These are phyloP conservation scores for Anthonomus grandis DNA, from an alignment of 1,140 invertebrate species.

Conservation along the genomic window DNA sequence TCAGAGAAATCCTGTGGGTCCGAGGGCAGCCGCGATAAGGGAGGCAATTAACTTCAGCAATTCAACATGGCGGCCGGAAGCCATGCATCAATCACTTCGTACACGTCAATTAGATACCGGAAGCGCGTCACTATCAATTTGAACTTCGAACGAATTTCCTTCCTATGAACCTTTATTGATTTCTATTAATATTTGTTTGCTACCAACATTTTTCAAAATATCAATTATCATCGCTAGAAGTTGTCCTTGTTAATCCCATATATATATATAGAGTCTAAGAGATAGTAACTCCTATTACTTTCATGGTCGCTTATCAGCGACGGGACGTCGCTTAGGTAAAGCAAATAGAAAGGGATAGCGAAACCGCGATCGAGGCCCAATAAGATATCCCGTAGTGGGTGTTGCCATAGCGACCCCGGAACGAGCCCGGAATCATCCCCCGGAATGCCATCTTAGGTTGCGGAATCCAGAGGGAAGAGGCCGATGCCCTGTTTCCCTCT, in stretches of 20 bases:
- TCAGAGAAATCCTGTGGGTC: slow-evolving; percentile 20
- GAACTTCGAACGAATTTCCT: too few relatives aligned
- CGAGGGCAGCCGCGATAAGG: slow-evolving; percentile 37
- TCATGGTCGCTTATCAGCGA: background rate
- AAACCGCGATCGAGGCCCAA: slow-evolving; percentile 4
- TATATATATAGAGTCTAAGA: too few relatives aligned
- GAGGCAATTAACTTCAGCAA: slow-evolving; percentile 41
- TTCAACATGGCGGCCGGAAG: slow-evolving; percentile 48
- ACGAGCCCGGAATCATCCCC: slow-evolving; percentile 8
- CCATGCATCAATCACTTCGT: slow-evolving; percentile 48
- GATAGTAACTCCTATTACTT: too few relatives aligned
- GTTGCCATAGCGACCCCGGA: slow-evolving; percentile 7
- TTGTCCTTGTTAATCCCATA: too few relatives aligned
- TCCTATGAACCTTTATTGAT: too few relatives aligned
- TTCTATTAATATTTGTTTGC: too few relatives aligned
- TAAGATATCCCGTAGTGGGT: slow-evolving; percentile 5
- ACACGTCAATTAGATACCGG: slow-evolving; percentile 49
- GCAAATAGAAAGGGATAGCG: slow-evolving; percentile 3
- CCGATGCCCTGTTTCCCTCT: background rate
- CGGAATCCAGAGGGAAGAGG: slow-evolving; percentile 5
- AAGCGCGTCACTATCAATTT: slow-evolving; percentile 50
- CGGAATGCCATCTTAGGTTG: slow-evolving; percentile 7
- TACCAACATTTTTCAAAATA: too few relatives aligned
- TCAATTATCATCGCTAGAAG: too few relatives aligned
- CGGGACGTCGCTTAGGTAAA: too few relatives aligned